Base-by-base conservation (phyloP, 53 echinoderm and acorn worm species). In the Antedon mediterranea region DNA sequence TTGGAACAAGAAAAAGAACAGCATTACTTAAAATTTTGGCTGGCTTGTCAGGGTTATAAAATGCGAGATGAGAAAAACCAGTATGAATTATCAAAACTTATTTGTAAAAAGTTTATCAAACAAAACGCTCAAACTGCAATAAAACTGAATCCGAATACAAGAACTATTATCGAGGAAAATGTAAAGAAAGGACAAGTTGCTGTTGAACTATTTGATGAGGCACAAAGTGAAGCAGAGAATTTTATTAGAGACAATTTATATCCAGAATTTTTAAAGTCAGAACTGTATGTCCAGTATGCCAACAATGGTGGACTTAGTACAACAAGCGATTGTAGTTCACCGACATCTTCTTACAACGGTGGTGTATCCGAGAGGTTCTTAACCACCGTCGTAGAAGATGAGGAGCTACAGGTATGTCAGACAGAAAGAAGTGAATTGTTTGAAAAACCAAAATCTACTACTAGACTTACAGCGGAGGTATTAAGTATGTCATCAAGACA, bases 231-330 rank as follows among this genome's bases (percentile, higher is more conserved):
- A 57, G 97, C 92, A 71, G 97, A 97, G 79, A 81, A 80, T 31
- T 81, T 78, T 78, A 92, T 97, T 31, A 85, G 87, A 72, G 92
- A 97, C 72, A 90, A 92, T 0, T 85, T 91, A 0, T 97, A 97
- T 73, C 97, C 97, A n/a, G 79, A 87, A 84, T 97, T 97, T 73
- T 85, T 97, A 72, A 97, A 97, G 80, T 89, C 89, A 31, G 97
- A 97, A 43, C 73, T 97, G 43, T 97, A 97, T 72, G 97, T 97
- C 92, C 97, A 97, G 92, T 97, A 97, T 81, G 88, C 92, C 29
- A 91, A 92, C 79, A 97, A 92, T 86, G 97, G 97, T 73, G 97
- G 97, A 34, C 81, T 97, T 29, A 89, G 89, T 37, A 89, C 89
- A 81, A 89, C 89, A 18, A 87, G 89, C 30, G 97, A 97, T 43